These are phyloP conservation scores for Allobates femoralis DNA, from an alignment of 2,797 vertebrate genomes.

Conservation along the genomic window DNA sequence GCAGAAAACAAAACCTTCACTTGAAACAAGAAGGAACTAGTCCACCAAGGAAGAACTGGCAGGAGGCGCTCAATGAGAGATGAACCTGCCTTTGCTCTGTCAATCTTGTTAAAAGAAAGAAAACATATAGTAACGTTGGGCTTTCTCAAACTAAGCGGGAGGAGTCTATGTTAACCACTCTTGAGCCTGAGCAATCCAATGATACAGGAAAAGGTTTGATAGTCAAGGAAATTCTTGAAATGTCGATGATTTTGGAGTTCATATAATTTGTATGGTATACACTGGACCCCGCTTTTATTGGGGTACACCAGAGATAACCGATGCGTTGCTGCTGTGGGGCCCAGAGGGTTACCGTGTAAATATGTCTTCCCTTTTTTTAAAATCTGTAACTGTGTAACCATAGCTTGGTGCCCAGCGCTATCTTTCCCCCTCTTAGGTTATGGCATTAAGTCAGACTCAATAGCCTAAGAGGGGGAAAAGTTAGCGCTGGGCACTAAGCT, in stretches of 20 bases:
- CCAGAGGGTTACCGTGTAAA: too few species aligned
- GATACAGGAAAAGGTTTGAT: background rate
- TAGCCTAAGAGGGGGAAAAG: too few species aligned
- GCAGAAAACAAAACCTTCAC: constrained; percentile 47
- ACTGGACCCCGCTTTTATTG: too few species aligned
- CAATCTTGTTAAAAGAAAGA: constrained; percentile 53
- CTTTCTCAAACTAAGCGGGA: background rate
- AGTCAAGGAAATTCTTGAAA: background rate
- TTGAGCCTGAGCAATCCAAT: background rate
- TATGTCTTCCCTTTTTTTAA: too few species aligned
- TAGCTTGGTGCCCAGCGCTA: too few species aligned
- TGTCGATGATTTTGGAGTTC: background rate
- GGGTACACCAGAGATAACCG: too few species aligned
- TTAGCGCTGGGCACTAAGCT: too few species aligned
- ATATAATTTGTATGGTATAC: too few species aligned
- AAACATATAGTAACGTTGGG: constrained; percentile 11
- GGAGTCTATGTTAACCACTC: constrained; percentile 9
- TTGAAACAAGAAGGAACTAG: constrained; percentile 49
- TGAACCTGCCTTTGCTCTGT: constrained; percentile 47
- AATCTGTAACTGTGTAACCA: too few species aligned
- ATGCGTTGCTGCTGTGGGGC: too few species aligned
- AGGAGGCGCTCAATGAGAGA: constrained; percentile 27
- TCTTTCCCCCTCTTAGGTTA: too few species aligned
- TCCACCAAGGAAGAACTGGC: constrained; percentile 33
- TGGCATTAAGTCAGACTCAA: too few species aligned